Evolutionary conservation across 2,113 vertebrate genomes (phyloP).

Genomic region (Gila orcuttii): DNA sequence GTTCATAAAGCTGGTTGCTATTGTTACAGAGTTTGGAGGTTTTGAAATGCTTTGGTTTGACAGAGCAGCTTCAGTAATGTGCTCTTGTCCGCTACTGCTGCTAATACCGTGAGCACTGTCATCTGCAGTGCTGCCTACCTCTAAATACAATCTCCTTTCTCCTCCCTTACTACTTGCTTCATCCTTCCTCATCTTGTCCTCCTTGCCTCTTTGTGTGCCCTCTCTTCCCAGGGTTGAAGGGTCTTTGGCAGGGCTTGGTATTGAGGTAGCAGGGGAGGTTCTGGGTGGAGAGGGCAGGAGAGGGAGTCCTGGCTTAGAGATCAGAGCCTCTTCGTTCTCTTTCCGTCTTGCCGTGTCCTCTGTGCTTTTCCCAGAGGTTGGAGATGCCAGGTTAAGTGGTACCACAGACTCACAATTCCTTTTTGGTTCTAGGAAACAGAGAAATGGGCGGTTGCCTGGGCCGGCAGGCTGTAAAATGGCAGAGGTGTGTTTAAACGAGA

Average conservation of each 20-base stretch:
- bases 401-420: slow-evolving; percentile 82
- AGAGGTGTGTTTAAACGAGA: slow-evolving; percentile 88
- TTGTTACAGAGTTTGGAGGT: slow-evolving; percentile 73
- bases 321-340: slow-evolving; percentile 52
- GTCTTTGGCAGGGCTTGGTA: slow-evolving; percentile 84
- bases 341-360: slow-evolving; percentile 43
- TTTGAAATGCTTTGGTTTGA: slow-evolving; percentile 96
- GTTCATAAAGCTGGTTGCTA: slow-evolving; percentile 72
- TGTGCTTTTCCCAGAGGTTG: slow-evolving; percentile 80
- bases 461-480: slow-evolving; percentile 90
- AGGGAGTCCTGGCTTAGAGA: slow-evolving; percentile 55
- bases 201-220: slow-evolving; percentile 72
- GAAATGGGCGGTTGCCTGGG: slow-evolving; percentile 86
- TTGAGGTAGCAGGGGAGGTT: slow-evolving; percentile 78
- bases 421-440: slow-evolving; percentile 95
- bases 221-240: slow-evolving; percentile 67
- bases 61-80: slow-evolving; percentile 88
- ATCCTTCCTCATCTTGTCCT: slow-evolving; percentile 69
- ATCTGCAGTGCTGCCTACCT: slow-evolving; percentile 72
- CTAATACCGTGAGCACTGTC: slow-evolving; percentile 65
- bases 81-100: slow-evolving; percentile 65
- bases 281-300: slow-evolving; percentile 77
- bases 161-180: slow-evolving; percentile 76
- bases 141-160: slow-evolving; percentile 65
- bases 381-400: slow-evolving; percentile 82